Evolutionary conservation across 2,797 vertebrate genomes (phyloP).

Genomic region (Sebastes steindachneri): DNA sequence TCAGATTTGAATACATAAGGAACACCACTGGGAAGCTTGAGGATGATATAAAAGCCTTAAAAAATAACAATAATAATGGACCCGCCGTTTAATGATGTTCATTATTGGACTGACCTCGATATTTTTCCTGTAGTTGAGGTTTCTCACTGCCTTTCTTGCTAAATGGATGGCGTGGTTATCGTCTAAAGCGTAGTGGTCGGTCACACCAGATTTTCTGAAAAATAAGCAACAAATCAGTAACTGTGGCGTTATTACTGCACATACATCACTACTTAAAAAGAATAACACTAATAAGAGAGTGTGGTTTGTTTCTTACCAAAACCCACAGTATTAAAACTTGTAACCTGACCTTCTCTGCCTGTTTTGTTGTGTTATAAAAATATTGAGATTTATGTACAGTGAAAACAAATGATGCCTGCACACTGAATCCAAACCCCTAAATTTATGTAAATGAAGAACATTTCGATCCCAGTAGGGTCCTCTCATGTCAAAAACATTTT

Average conservation of each 20-base stretch:
- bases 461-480: not conserved
- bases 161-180: slow-evolving; percentile 95
- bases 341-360: not conserved
- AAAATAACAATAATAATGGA: too few species aligned
- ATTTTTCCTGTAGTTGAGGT: slow-evolving; percentile 94
- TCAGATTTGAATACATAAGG: too few species aligned
- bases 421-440: not conserved
- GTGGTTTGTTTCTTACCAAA: not conserved
- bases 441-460: not conserved
- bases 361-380: not conserved
- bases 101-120: slow-evolving; percentile 85
- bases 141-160: slow-evolving; percentile 90
- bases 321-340: not conserved
- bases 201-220: slow-evolving; percentile 94
- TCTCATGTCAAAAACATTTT: not conserved
- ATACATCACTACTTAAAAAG: not conserved
- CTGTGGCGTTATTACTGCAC: not conserved
- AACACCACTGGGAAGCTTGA: too few species aligned
- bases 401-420: not conserved
- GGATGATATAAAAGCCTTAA: too few species aligned
- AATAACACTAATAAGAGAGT: not conserved
- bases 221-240: slow-evolving; percentile 22
- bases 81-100: not conserved
- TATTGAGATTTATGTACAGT: not conserved
- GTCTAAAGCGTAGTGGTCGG: slow-evolving; percentile 95